Evolutionary conservation across 2,888 invertebrate species (phyloP), one percentile per base, ranked within the genome.

Genomic region (Eledona agricola): DNA sequence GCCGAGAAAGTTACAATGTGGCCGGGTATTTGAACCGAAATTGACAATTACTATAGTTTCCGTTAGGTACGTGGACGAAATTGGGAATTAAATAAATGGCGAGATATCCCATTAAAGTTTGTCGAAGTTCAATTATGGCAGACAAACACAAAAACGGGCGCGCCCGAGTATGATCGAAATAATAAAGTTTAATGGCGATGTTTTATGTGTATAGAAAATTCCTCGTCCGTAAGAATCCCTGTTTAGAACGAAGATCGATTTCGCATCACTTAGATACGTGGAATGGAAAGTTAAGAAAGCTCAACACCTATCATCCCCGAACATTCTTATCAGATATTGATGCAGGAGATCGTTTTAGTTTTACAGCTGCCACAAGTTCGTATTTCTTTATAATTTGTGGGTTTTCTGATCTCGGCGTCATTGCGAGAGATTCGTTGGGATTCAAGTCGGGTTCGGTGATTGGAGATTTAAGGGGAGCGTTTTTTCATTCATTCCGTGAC

Each of bases 351-450:
- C 42, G 40, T 42, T 53, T 47, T 53, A 52, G 40, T 52, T 53
- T 34, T 42, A 52, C 45, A 34, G 32, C 15, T 6, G 16, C 13
- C 28, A 29, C 38, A 46, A 46, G 23, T 52, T 52, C 46, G 46
- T 37, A 52, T 46, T 46, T 52, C 45, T 52, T 52, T 47, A 52
- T 52, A 52, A 52, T 52, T 52, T 46, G 51, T 45, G 51, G 51
- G 45, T 51, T 51, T 51, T 29, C 45, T 45, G 51, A 45, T 51
- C 51, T 45, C 45, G 28, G 16, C 47, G 38, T 46, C 45, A 32
- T 31, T 47, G 32, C 15, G 16, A 42, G 23, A 9, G 16, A 29
- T 28, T 51, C 45, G 19, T 53, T 53, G 32, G 28, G 38, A 53
- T 53, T 53, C 52, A 6, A 26, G 17, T 25, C 31, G 38, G 16